Evolutionary conservation across 2,797 vertebrate species (phyloP).

Genomic region (Acipenser ruthenus): DNA sequence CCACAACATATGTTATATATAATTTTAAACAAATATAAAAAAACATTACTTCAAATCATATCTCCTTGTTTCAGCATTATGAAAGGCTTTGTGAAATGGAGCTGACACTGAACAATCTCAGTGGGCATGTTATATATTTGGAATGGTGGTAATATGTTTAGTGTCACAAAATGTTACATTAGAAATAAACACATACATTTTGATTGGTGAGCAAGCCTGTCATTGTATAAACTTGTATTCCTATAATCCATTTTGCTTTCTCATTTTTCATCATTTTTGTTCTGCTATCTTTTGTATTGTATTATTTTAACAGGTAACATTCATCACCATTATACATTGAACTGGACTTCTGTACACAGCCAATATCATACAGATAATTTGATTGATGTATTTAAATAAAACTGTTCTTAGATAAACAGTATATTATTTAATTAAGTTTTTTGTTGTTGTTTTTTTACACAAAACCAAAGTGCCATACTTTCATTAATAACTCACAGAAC

Average conservation of each 20-base stretch:
- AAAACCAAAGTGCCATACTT: no score
- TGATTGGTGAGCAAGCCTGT: conserved; percentile 57
- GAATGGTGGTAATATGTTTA: conserved; percentile 66
- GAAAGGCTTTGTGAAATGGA: conserved; percentile 64
- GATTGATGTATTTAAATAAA: no score
- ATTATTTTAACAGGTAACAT: conserved; percentile 49
- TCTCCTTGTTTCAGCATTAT: conserved; percentile 59
- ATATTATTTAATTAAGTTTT: no score
- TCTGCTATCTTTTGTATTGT: conserved; percentile 58
- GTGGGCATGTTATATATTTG: conserved; percentile 64
- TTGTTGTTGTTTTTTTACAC: no score
- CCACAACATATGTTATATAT: no score
- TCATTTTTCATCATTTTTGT: conserved; percentile 84
- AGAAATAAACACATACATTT: conserved; percentile 53
- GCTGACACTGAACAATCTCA: conserved; percentile 66
- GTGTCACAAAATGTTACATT: conserved; percentile 61
- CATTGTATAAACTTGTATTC: conserved; percentile 66
- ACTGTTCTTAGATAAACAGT: no score
- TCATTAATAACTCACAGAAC: no score
- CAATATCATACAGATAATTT: not conserved
- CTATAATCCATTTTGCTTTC: conserved; percentile 64
- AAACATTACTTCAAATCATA: conserved; percentile 69
- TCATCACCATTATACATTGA: conserved; percentile 33
- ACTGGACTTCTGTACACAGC: not conserved
- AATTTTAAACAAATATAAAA: conserved; percentile 29